These are phyloP conservation scores for Oreortyx pictus DNA, from an alignment of 2,797 vertebrate species.

Conservation along the genomic window DNA sequence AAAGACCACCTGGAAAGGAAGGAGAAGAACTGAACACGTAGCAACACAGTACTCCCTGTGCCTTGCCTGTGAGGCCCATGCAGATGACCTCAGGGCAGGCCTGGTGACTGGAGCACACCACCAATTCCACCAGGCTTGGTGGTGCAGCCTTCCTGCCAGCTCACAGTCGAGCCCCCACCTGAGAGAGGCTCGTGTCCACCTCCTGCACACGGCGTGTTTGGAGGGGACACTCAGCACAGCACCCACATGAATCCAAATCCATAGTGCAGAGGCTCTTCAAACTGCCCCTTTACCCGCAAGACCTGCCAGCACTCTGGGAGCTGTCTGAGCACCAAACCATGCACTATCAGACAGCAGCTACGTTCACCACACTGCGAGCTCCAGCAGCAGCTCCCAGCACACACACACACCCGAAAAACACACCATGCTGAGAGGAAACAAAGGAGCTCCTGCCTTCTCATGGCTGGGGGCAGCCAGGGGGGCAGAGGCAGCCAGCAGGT, in stretches of 20 bases:
- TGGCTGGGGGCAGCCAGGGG: neutral
- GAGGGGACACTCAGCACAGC: neutral
- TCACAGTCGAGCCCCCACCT: neutral
- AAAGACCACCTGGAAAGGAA: neutral
- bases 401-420: neutral
- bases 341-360: neutral
- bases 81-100: neutral
- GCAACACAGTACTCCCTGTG: neutral
- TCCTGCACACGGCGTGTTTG: neutral
- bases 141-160: neutral
- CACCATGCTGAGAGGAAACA: slow-evolving; percentile 33
- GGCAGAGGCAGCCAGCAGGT: slow-evolving; percentile 9
- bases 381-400: neutral
- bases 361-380: neutral
- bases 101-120: neutral
- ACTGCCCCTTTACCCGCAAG: neutral
- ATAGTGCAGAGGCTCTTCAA: neutral
- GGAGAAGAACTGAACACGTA: neutral
- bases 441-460: slow-evolving; percentile 63
- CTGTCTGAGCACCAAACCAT: neutral
- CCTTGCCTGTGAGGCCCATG: neutral
- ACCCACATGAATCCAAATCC: neutral
- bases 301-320: neutral
- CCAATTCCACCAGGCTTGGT: neutral
- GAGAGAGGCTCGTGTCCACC: neutral